phyloP scores from a whole-genome alignment of 2,888 invertebrate genomes.

The Agapetus fuscipes region DNA sequence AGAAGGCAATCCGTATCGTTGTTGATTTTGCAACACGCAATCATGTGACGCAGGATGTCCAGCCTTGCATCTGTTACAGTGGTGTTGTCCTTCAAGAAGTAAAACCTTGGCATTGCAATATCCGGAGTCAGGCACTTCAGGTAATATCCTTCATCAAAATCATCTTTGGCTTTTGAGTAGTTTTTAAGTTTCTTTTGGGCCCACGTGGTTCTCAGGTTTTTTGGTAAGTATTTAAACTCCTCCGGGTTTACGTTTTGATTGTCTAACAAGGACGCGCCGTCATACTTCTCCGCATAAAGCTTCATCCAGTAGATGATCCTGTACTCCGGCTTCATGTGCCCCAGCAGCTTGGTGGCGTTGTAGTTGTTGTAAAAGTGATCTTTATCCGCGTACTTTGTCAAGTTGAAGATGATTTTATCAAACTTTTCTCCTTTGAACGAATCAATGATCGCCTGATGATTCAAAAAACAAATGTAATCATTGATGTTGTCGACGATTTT shows the following conservation, averaged over 20 bases:
- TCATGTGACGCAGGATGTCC: constrained; percentile 23
- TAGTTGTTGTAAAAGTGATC: constrained; percentile 6
- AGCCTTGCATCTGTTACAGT: constrained; percentile 19
- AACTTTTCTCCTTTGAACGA: constrained; percentile 12
- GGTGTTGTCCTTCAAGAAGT: constrained; percentile 3
- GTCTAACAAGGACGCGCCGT: constrained; percentile 8
- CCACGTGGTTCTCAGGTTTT: constrained; percentile 10
- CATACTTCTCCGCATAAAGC: constrained; percentile 11
- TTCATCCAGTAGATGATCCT: constrained; percentile 7
- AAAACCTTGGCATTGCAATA: constrained; percentile 12
- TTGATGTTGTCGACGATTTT: constrained; percentile 1
- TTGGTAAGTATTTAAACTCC: constrained; percentile 1
- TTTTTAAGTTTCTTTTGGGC: constrained; percentile 9
- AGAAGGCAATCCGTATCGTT: constrained; percentile 25
- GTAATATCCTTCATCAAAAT: constrained; percentile 8
- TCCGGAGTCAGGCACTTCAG: constrained; percentile 9
- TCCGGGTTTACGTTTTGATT: constrained; percentile 2
- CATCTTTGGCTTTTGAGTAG: constrained; percentile 5
- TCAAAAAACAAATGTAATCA: neutral
- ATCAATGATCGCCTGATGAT: constrained; percentile 2
- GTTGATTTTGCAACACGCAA: constrained; percentile 28
- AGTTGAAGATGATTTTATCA: constrained; percentile 7
- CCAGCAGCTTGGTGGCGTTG: neutral
- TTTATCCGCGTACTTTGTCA: constrained; percentile 1
- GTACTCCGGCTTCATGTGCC: constrained; percentile 5